phyloP scores from a whole-genome alignment of 2,888 invertebrate genomes.

The Epinotia ramella region DNA sequence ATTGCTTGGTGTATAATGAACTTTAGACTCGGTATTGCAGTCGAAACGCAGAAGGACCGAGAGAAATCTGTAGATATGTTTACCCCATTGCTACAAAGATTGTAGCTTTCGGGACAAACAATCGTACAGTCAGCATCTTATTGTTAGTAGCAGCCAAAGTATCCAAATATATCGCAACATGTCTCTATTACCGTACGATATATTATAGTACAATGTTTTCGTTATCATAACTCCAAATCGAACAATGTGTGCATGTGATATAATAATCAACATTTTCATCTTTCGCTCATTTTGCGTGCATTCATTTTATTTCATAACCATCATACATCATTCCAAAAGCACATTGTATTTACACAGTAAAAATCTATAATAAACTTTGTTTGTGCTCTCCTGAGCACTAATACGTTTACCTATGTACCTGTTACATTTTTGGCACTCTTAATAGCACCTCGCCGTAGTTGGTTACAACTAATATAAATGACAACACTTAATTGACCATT shows the following conservation, averaged over 20 bases:
- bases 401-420: conserved; percentile 49
- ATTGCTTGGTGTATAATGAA: no score
- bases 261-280: background rate
- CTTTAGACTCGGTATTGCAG: conserved; percentile 13
- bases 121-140: no score
- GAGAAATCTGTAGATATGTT: background rate
- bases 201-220: background rate
- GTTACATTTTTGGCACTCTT: conserved; percentile 66
- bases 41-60: conserved; percentile 17
- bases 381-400: conserved; percentile 62
- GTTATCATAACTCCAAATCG: background rate
- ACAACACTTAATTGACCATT: background rate
- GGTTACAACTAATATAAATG: conserved; percentile 14
- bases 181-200: no score
- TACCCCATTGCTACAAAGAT: background rate
- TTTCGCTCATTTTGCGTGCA: conserved; percentile 20
- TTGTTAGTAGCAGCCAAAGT: no score
- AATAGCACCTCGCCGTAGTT: conserved; percentile 62
- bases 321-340: conserved; percentile 43
- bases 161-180: no score
- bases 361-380: conserved; percentile 47
- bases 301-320: conserved; percentile 2
- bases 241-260: no score
- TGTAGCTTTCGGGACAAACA: no score
- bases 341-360: conserved; percentile 47